phyloP scores from a whole-genome alignment of 1,140 invertebrate species.

The Bombus balteatus region DNA sequence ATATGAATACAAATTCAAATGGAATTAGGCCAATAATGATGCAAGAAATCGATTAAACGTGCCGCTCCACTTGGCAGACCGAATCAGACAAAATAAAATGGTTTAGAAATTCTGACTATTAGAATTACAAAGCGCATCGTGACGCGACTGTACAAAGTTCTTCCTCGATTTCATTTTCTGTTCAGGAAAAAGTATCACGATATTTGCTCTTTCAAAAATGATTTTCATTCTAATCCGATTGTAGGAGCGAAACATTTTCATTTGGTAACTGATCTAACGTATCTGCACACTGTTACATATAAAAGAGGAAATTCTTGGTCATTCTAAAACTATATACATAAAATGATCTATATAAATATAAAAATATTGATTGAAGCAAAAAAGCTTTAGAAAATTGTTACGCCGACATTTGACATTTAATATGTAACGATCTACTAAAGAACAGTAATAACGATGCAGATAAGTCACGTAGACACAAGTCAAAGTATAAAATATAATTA shows the following conservation, averaged over 20 bases:
- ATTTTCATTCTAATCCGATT: no score
- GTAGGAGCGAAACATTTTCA: no score
- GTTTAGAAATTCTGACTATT: slow-evolving; percentile 65
- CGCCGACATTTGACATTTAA: not conserved
- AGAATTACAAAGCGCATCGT: slow-evolving; percentile 65
- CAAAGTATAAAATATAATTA: not conserved
- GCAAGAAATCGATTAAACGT: slow-evolving; percentile 38
- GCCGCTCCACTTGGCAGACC: slow-evolving; percentile 45
- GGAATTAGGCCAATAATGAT: slow-evolving; percentile 56
- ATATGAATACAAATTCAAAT: slow-evolving; percentile 51
- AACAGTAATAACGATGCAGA: not conserved
- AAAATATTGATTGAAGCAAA: no score
- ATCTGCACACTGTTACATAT: no score
- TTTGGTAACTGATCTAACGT: no score
- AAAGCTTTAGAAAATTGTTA: no score
- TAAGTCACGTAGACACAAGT: not conserved
- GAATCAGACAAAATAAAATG: slow-evolving; percentile 29
- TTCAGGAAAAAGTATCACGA: slow-evolving; percentile 13
- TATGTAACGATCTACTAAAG: no score
- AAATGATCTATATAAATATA: no score
- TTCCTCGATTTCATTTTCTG: slow-evolving; percentile 57
- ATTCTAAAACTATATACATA: no score
- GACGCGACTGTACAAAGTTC: slow-evolving; percentile 40
- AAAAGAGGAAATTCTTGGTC: no score
- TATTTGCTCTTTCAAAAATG: not conserved